Percentiles rank a stretch among this genome's conserved stretches.
Evolutionary conservation across 2,888 invertebrate species (phyloP).

Genomic region (Synergus laeviventris): DNA sequence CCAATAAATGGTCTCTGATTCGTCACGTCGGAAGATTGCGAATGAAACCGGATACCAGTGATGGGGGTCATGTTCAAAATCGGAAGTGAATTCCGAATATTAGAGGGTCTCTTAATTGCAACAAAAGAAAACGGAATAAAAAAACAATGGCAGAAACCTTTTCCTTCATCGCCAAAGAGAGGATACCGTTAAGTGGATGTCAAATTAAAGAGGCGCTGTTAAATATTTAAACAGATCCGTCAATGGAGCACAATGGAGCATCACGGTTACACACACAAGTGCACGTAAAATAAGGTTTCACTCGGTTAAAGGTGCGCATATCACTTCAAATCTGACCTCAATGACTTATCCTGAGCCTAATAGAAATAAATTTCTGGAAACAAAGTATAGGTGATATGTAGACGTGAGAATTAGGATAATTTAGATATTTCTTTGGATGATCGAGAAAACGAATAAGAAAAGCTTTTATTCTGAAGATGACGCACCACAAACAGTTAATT

Average conservation of each 20-base stretch:
- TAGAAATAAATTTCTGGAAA: neutral
- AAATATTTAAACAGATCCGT: constrained; percentile 72
- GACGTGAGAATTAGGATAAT: neutral
- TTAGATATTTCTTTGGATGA: neutral
- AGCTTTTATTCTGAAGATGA: constrained; percentile 9
- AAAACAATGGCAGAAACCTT: constrained; percentile 30
- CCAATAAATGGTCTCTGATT: neutral
- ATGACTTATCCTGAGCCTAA: constrained; percentile 36
- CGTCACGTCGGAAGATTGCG: neutral
- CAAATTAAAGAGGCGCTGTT: constrained; percentile 62
- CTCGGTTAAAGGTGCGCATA: constrained; percentile 44
- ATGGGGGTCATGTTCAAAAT: constrained; percentile 42
- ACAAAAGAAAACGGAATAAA: neutral
- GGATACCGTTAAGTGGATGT: constrained; percentile 54
- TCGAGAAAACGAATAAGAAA: neutral
- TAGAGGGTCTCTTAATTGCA: constrained; percentile 38
- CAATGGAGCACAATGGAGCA: constrained; percentile 67
- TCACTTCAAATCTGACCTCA: constrained; percentile 47
- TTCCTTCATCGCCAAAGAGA: constrained; percentile 7
- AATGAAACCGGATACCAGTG: constrained; percentile 5
- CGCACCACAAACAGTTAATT: constrained; percentile 18
- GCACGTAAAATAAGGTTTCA: constrained; percentile 4
- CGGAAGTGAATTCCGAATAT: constrained; percentile 44
- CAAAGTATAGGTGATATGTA: too few relatives aligned
- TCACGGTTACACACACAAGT: constrained; percentile 38